Evolutionary conservation across 2,113 vertebrate species (phyloP).

Genomic region (Tenebrosternarchus preto): DNA sequence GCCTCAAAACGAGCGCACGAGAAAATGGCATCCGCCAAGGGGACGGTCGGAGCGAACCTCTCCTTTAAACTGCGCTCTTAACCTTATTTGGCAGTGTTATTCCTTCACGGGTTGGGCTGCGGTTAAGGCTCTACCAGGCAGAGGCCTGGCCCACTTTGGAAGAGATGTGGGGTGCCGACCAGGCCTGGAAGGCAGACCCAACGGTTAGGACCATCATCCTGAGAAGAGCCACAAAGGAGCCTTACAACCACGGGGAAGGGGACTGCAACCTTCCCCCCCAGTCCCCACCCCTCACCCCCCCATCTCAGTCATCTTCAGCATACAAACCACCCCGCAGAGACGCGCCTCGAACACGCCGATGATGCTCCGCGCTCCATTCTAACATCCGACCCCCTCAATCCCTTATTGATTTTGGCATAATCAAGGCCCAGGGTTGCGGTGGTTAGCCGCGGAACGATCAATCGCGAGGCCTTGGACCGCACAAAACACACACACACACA

Average conservation of each 20-base stretch:
- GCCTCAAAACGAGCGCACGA: not conserved
- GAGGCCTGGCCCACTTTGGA: not conserved
- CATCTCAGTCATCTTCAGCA: slow-evolving; percentile 1
- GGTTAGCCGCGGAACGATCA: slow-evolving; percentile 32
- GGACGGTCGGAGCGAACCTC: no score
- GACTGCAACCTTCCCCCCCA: not conserved
- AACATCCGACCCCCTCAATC: not conserved
- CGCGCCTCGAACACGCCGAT: not conserved
- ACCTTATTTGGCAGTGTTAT: no score
- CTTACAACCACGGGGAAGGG: not conserved
- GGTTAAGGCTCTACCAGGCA: not conserved
- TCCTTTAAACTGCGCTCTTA: no score
- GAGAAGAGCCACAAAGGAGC: not conserved
- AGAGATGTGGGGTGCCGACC: not conserved
- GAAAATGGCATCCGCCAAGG: not conserved
- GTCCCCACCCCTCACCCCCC: no score
- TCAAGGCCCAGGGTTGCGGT: slow-evolving; percentile 14
- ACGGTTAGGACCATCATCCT: not conserved
- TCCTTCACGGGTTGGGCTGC: not conserved
- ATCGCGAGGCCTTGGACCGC: slow-evolving; percentile 14
- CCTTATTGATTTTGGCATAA: slow-evolving; percentile 38
- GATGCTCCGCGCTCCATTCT: not conserved
- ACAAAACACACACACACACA: not conserved
- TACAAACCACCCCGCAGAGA: not conserved
- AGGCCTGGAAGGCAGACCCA: not conserved